phyloP scores from a whole-genome alignment of 2,888 invertebrate genomes.

The Iphiclides podalirius region DNA sequence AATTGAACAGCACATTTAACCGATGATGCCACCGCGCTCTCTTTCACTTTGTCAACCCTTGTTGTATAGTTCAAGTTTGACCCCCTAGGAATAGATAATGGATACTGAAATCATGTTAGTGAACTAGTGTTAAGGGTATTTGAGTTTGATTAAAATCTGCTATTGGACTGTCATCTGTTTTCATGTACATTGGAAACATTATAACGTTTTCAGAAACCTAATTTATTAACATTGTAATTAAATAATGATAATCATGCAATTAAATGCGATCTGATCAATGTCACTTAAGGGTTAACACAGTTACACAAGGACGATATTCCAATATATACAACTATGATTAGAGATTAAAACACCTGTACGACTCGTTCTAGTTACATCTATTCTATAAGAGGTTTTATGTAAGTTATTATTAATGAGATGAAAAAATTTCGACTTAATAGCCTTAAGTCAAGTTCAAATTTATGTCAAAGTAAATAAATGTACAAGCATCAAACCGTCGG shows the following conservation, averaged over 20 bases:
- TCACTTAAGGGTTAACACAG: background rate
- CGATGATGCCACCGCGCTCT: too few species aligned
- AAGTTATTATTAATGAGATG: constrained; percentile 29
- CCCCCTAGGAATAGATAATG: background rate
- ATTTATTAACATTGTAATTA: too few species aligned
- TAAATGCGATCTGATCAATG: constrained; percentile 2
- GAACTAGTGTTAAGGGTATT: constrained; percentile 22
- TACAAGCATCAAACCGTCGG: constrained; percentile 48
- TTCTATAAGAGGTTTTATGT: constrained; percentile 19
- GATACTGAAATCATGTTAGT: constrained; percentile 23
- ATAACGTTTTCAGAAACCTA: background rate
- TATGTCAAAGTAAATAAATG: constrained; percentile 40
- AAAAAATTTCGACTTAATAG: constrained; percentile 40
- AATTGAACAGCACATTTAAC: too few species aligned
- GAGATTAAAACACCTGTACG: too few species aligned
- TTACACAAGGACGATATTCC: constrained; percentile 1
- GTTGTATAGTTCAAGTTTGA: constrained; percentile 4
- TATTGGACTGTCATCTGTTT: constrained; percentile 2
- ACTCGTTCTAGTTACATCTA: constrained; percentile 7
- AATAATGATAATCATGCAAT: background rate
- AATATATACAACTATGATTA: constrained; percentile 1
- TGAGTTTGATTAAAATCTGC: constrained; percentile 10
- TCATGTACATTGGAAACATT: background rate
- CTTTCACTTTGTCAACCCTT: too few species aligned
- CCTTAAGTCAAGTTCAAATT: constrained; percentile 51